Conservation (phyloP, 2,113 vertebrate species). For the Odocoileus hemionus region DNA sequence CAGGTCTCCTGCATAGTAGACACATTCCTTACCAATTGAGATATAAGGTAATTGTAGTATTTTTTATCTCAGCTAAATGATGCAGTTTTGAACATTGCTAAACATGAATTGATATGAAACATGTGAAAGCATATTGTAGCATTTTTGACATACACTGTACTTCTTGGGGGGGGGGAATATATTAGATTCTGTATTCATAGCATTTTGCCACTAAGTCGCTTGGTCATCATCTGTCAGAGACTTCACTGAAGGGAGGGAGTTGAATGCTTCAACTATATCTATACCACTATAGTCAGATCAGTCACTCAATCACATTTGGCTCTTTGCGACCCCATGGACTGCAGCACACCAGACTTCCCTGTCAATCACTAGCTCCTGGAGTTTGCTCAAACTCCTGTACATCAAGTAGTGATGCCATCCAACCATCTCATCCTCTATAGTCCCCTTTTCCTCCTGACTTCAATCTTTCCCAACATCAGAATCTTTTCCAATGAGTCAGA, state of each 20-base stretch:
- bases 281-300: not conserved
- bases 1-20: not conserved
- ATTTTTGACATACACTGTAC: not conserved
- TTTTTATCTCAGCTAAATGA: not conserved
- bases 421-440: not conserved
- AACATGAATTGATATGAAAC: not conserved
- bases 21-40: not conserved
- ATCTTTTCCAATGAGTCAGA: not conserved
- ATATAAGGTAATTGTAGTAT: not conserved
- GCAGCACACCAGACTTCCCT: not conserved
- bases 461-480: not conserved
- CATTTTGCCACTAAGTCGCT: not conserved
- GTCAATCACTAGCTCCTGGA: not conserved
- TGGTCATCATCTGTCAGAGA: not conserved
- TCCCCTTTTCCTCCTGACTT: not conserved
- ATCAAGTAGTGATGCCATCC: not conserved
- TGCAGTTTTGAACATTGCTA: not conserved
- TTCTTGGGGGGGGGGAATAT: not conserved
- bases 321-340: not conserved
- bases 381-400: not conserved
- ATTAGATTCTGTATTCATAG: not conserved
- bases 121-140: not conserved
- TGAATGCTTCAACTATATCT: not conserved
- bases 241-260: not conserved
- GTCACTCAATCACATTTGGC: not conserved